Evolutionary conservation across 2,113 vertebrate genomes (phyloP).

Genomic region (Sakesphorus luctuosus): DNA sequence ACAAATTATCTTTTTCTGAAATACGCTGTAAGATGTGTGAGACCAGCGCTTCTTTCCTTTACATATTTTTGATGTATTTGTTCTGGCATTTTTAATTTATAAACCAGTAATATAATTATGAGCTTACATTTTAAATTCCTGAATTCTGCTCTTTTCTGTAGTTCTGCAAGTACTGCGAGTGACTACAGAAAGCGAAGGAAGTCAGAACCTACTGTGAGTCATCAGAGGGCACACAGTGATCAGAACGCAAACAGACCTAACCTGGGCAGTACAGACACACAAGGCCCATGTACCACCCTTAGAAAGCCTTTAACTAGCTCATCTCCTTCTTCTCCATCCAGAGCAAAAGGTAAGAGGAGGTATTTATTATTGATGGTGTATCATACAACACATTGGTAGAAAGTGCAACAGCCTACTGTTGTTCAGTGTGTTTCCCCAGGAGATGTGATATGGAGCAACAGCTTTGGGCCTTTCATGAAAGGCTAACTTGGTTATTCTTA

Average conservation of each 20-base stretch:
- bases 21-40: background rate
- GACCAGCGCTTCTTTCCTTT: background rate
- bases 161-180: slow-evolving; percentile 80
- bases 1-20: background rate
- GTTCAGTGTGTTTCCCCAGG: background rate
- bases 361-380: too few relatives aligned
- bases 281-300: slow-evolving; percentile 78
- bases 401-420: background rate
- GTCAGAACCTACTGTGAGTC: slow-evolving; percentile 91
- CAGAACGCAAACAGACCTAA: slow-evolving; percentile 73
- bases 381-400: too few relatives aligned
- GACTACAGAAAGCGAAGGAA: slow-evolving; percentile 96
- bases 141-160: slow-evolving; percentile 10
- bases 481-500: background rate
- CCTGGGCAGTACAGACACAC: slow-evolving; percentile 74
- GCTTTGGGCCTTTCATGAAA: background rate
- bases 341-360: slow-evolving; percentile 87
- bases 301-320: slow-evolving; percentile 87
- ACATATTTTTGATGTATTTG: background rate
- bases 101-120: background rate
- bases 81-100: background rate
- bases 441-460: background rate
- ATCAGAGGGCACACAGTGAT: slow-evolving; percentile 75
- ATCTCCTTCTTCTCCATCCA: slow-evolving; percentile 93
- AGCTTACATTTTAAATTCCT: background rate